These are phyloP conservation scores for Drosophila pruinosa DNA, from an alignment of 1,140 invertebrate genomes.

Conservation along the genomic window DNA sequence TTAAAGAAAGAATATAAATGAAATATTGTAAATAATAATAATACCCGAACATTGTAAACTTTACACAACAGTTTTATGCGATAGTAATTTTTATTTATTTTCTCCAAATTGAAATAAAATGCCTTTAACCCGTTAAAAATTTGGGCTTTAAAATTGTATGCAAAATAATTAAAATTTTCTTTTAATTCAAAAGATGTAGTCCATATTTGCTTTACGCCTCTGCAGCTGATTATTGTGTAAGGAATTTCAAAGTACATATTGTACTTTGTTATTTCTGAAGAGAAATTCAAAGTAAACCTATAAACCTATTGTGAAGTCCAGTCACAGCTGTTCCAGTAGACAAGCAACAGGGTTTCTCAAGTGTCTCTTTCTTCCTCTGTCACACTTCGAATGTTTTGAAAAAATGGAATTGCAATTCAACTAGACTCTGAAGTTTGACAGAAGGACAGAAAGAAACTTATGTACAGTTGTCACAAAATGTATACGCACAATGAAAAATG, in stretches of 20 bases:
- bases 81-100: too few species aligned
- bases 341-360: slow-evolving; percentile 31
- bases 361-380: slow-evolving; percentile 13
- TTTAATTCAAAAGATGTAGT: not conserved
- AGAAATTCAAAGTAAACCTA: slow-evolving; percentile 1
- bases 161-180: too few species aligned
- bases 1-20: too few species aligned
- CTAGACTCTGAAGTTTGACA: slow-evolving; percentile 32
- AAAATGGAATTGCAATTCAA: slow-evolving; percentile 44
- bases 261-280: not conserved
- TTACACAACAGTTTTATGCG: not conserved
- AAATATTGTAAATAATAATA: too few species aligned
- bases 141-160: too few species aligned
- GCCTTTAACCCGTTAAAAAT: too few species aligned
- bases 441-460: slow-evolving; percentile 18
- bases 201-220: not conserved
- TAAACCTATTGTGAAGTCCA: slow-evolving; percentile 12
- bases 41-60: not conserved
- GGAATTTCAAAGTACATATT: not conserved
- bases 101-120: too few species aligned
- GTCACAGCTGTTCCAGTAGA: slow-evolving; percentile 50
- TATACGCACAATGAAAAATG: slow-evolving; percentile 49
- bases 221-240: not conserved
- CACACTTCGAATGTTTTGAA: slow-evolving; percentile 16
- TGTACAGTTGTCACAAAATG: slow-evolving; percentile 55